Percentiles rank a stretch among this genome's conserved stretches.
Conservation (phyloP, 2,888 invertebrate genomes). For the Stenolophus ochropezus region DNA sequence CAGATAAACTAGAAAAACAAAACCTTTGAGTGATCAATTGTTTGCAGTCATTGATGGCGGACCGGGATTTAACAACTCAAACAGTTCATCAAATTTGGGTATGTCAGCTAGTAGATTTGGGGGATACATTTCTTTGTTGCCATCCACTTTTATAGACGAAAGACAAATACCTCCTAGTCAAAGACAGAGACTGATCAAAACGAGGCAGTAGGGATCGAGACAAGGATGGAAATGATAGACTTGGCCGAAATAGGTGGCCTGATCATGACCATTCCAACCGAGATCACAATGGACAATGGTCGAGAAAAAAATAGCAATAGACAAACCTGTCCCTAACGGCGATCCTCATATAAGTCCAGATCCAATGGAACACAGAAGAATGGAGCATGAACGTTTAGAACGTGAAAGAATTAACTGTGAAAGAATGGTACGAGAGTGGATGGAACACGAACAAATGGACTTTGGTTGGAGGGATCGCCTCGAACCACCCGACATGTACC, state of each 20-base stretch:
- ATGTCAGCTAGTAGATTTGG: no score
- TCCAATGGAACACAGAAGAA: constrained; percentile 65
- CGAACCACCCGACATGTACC: constrained; percentile 62
- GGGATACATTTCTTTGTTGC: constrained; percentile 62
- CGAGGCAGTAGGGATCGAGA: constrained; percentile 68
- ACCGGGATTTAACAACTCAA: no score
- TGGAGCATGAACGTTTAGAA: constrained; percentile 66
- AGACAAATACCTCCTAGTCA: constrained; percentile 61
- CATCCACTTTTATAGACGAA: constrained; percentile 62
- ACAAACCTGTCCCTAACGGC: constrained; percentile 66
- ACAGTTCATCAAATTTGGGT: constrained; percentile 60
- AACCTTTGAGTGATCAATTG: constrained; percentile 73
- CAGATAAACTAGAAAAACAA: constrained; percentile 69
- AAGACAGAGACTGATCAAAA: constrained; percentile 66
- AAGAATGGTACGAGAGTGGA: constrained; percentile 66
- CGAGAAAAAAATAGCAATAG: constrained; percentile 60
- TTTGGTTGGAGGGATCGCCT: constrained; percentile 21
- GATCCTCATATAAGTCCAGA: constrained; percentile 63
- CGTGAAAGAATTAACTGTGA: constrained; percentile 63
- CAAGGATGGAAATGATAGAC: constrained; percentile 63
- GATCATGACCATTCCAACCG: constrained; percentile 62
- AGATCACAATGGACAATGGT: constrained; percentile 65
- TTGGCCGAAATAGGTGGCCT: constrained; percentile 66
- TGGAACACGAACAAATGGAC: constrained; percentile 63
- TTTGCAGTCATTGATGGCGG: constrained; percentile 70